Evolutionary conservation across 2,888 invertebrate species (phyloP).

Genomic region (Meghimatium bilineatum): DNA sequence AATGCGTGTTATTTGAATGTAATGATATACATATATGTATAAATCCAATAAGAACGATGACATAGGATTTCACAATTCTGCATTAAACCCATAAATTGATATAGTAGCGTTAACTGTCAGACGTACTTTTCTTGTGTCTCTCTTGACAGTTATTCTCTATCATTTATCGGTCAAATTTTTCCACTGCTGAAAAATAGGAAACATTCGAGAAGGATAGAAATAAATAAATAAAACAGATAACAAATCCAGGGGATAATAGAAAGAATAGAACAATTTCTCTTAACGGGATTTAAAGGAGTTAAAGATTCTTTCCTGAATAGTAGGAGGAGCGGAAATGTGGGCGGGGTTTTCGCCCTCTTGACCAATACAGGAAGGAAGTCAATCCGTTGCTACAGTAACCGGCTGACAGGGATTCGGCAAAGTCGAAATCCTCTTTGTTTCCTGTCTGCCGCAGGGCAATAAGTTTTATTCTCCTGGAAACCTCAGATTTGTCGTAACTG

Average conservation of each 20-base stretch:
- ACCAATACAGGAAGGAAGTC: constrained; percentile 44
- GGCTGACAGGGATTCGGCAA: not conserved
- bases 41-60: not conserved
- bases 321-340: constrained; percentile 30
- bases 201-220: not conserved
- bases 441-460: constrained; percentile 16
- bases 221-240: not conserved
- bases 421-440: constrained; percentile 38
- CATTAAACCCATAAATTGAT: not conserved
- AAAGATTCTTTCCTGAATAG: not conserved
- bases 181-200: not conserved
- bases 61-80: not conserved
- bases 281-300: not conserved
- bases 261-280: constrained; percentile 5
- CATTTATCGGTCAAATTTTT: not conserved
- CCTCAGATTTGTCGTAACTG: constrained; percentile 36
- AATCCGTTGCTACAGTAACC: constrained; percentile 35
- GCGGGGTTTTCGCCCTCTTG: constrained; percentile 4
- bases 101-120: not conserved
- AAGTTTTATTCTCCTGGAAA: constrained; percentile 1
- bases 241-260: no score
- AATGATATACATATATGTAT: not conserved
- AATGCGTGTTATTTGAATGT: no score
- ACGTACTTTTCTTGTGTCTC: not conserved
- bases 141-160: not conserved